Conservation (phyloP, 2,113 vertebrate species). For the Anser brachyrhynchus region DNA sequence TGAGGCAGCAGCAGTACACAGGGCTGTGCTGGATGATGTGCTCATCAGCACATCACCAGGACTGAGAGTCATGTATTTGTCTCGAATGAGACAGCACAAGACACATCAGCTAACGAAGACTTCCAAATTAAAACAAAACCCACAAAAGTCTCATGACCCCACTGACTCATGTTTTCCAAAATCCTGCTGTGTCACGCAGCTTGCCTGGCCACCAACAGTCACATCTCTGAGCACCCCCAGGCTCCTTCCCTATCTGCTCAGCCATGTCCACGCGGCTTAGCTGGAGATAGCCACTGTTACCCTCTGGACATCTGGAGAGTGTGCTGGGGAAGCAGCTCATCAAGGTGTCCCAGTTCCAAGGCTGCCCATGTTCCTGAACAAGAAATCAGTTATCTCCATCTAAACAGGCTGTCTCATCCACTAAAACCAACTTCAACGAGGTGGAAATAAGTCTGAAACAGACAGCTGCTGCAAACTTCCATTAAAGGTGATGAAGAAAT, state of each 20-base stretch:
- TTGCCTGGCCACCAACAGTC: background rate
- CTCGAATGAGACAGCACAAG: rapidly evolving
- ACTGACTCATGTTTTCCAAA: background rate
- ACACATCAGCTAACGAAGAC: background rate
- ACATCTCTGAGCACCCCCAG: background rate
- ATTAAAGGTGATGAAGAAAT: background rate
- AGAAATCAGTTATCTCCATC: background rate
- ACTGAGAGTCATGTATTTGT: rapidly evolving
- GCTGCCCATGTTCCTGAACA: background rate
- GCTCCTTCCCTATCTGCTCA: background rate
- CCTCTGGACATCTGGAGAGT: background rate
- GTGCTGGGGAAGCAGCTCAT: background rate
- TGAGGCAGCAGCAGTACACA: background rate
- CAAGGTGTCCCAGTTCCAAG: background rate
- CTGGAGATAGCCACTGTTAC: background rate
- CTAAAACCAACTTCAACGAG: background rate
- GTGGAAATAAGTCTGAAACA: background rate
- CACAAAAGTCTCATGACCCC: background rate
- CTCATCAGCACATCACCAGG: background rate
- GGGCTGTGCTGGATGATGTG: too few relatives aligned
- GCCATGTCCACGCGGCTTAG: background rate
- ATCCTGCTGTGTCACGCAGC: background rate
- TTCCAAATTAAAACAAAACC: background rate
- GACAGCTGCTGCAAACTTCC: background rate
- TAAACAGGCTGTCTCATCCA: background rate